A percentile compares a stretch with the other conserved stretches of the same genome.
These are phyloP conservation scores for Phymatocera aterrima DNA, from an alignment of 2,888 invertebrate species.

Conservation along the genomic window DNA sequence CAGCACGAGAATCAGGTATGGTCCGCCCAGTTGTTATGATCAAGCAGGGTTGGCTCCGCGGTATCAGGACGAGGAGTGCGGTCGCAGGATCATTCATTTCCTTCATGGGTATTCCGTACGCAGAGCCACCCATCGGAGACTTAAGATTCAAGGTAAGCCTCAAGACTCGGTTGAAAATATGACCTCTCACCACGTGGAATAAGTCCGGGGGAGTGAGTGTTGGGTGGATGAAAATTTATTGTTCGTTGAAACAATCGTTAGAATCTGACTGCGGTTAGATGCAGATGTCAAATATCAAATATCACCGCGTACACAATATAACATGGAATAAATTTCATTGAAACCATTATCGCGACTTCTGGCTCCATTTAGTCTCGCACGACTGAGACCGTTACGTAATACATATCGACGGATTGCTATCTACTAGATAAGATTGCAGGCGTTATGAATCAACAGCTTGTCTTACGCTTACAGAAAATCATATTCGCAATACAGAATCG, in stretches of 20 bases:
- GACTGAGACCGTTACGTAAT: no score
- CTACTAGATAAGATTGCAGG: no score
- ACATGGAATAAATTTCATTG: no score
- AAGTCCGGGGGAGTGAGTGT: not conserved
- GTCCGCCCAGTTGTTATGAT: constrained; percentile 59
- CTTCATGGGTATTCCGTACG: constrained; percentile 72
- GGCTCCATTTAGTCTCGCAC: no score
- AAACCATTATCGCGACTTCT: no score
- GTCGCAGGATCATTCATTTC: constrained; percentile 63
- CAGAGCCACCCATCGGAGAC: constrained; percentile 69
- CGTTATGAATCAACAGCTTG: no score
- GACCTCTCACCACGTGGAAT: not conserved
- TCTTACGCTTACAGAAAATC: no score
- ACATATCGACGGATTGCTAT: no score
- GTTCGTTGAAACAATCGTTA: not conserved
- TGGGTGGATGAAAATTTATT: not conserved
- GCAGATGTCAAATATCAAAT: no score
- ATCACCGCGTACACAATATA: no score
- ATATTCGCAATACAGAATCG: no score
- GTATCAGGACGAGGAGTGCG: constrained; percentile 58
- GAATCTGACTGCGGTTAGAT: no score
- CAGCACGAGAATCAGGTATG: constrained; percentile 48
- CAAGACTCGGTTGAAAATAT: not conserved
- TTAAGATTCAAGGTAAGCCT: constrained; percentile 71
- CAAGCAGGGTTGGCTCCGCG: constrained; percentile 67